phyloP scores from a whole-genome alignment of 2,113 vertebrate species.

The Cottus gobio region DNA sequence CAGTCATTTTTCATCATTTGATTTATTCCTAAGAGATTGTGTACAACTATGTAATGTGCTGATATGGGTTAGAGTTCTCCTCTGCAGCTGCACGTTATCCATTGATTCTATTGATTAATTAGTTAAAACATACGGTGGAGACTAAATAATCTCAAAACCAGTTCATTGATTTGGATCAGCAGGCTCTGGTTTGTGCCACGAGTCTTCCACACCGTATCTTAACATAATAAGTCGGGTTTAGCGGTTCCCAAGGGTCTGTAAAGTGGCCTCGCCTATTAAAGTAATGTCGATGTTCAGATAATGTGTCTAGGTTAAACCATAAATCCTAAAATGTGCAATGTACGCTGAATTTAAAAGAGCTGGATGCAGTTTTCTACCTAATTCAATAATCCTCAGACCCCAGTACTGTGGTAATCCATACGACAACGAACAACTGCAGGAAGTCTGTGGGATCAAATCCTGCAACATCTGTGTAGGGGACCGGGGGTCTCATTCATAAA shows the following conservation, averaged over 20 bases:
- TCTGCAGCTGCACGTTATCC: neutral
- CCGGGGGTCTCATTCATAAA: neutral
- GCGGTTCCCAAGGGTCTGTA: neutral
- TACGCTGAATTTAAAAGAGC: neutral
- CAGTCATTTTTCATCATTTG: neutral
- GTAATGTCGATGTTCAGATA: neutral
- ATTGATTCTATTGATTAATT: neutral
- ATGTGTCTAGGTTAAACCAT: neutral
- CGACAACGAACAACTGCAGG: neutral
- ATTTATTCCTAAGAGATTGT: neutral
- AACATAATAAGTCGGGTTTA: neutral
- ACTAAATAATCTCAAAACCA: neutral
- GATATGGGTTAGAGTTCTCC: neutral
- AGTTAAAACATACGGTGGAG: neutral
- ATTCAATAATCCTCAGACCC: neutral
- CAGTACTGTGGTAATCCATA: neutral
- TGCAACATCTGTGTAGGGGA: neutral
- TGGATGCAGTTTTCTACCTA: neutral
- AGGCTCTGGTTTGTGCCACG: neutral
- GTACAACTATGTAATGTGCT: neutral
- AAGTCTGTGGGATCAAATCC: too few species aligned
- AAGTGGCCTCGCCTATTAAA: neutral
- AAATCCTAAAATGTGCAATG: neutral
- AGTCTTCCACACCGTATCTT: neutral
- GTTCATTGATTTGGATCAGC: neutral